Evolutionary conservation across 2,113 vertebrate species (phyloP).

Genomic region (Ariopsis seemanni): DNA sequence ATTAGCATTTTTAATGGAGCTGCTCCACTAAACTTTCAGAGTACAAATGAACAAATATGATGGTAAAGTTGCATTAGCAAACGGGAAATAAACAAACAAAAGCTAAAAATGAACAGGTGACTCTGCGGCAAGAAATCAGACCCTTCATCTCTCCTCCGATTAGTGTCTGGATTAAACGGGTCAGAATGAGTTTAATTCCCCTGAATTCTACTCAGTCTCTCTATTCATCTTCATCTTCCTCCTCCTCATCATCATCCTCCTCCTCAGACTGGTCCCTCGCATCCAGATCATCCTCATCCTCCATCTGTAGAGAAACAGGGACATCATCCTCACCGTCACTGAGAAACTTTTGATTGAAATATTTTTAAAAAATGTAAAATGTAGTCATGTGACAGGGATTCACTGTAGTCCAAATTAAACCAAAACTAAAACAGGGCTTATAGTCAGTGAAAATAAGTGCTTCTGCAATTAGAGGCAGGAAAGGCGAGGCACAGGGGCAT

Average conservation of each 20-base stretch:
- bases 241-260: conserved; percentile 63
- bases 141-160: not conserved
- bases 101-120: not conserved
- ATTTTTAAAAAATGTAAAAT: not conserved
- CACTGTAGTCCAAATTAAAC: not conserved
- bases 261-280: conserved; percentile 70
- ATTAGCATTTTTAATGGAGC: conserved; percentile 5
- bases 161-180: conserved; percentile 14
- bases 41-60: not conserved
- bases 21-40: not conserved
- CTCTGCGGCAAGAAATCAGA: not conserved
- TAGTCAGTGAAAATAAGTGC: not conserved
- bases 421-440: not conserved
- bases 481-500: not conserved
- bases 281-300: conserved; percentile 78
- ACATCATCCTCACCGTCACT: not conserved
- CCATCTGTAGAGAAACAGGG: conserved; percentile 67
- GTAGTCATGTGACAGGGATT: not conserved
- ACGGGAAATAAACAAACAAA: conserved; percentile 10
- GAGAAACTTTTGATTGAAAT: not conserved
- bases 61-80: not conserved
- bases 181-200: not conserved
- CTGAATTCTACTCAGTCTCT: conserved; percentile 18
- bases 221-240: conserved; percentile 60
- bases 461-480: not conserved